Evolutionary conservation across 2,888 invertebrate species (phyloP), one percentile per base, ranked within the genome.

Genomic region (Hirtodrosophila alboralis): DNA sequence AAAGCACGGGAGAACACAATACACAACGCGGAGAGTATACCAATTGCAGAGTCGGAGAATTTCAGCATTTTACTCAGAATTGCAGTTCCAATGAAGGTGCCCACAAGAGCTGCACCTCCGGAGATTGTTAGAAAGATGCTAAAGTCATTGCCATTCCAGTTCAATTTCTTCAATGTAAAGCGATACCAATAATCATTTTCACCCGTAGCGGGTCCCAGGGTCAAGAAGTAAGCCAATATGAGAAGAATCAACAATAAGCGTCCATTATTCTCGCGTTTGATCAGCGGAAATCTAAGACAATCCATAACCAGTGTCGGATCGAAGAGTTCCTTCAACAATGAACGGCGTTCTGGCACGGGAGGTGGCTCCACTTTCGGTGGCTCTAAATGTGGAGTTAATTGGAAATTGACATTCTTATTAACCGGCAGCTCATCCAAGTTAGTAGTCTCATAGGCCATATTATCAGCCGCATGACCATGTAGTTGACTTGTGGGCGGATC

Each of bases 31-130:
- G 90, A 89, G 4, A 90, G 62, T 16, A 90, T 80, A 10, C 91
- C 91, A 57, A 90, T 88, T 36, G 84, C 71, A 7, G 91, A 66
- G 61, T 90, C 90, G 0, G 88, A 74, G 13, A 90, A 80, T 30
- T 89, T 89, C 0, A 90, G 45, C 10, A 87, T 8, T 65, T 90
- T 90, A 60, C 90, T 90, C 1, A 91, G 72, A 8, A 90, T 77
- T 1, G 89, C 89, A 0, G 90, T 90, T 38, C 90, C 90, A 58
- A 91, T 79, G 13, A 90, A 89, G 4, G 91, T 91, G 10, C 91
- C 90, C 80, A 87, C 59, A 30, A 90, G 65, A 6, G 87, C 84
- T 2, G 87, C 72, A 0, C 86, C 87, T 2, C 90, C 88, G 1
- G 85, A 84, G 40, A 90, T 84, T 2, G 90, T 90, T 3, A 72